These are phyloP conservation scores for Microctonus brassicae DNA, from an alignment of 2,888 invertebrate genomes.

Conservation along the genomic window DNA sequence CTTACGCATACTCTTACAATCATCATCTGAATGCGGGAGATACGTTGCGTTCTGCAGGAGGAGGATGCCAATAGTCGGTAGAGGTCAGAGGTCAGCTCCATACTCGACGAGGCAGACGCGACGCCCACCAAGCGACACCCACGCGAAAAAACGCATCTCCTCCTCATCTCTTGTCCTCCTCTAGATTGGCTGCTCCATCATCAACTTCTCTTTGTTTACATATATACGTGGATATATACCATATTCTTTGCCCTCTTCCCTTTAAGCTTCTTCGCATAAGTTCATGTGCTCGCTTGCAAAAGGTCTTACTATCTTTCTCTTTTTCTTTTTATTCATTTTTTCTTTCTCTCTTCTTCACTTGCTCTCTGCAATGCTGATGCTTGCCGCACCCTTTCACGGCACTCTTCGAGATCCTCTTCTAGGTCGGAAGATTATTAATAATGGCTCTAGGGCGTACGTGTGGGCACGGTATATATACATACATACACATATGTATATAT, in stretches of 20 bases:
- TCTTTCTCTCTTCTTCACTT: not conserved
- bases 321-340: not conserved
- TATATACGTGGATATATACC: not conserved
- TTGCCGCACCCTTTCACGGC: conserved; percentile 45
- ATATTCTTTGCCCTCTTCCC: conserved; percentile 12
- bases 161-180: conserved; percentile 42
- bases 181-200: conserved; percentile 42
- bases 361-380: not conserved
- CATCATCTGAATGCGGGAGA: conserved; percentile 47
- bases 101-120: conserved; percentile 66
- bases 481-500: no score
- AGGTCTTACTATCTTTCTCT: conserved; percentile 28
- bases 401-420: conserved; percentile 46
- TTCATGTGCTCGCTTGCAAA: conserved; percentile 26
- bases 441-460: conserved; percentile 50
- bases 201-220: conserved; percentile 22
- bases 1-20: conserved; percentile 9
- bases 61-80: conserved; percentile 32
- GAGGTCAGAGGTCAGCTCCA: conserved; percentile 65
- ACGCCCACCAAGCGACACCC: conserved; percentile 69
- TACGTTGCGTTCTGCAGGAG: conserved; percentile 24
- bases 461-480: conserved; percentile 43
- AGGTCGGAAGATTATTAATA: conserved; percentile 52
- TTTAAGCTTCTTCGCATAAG: conserved; percentile 19
- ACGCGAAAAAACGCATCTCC: conserved; percentile 62